Evolutionary conservation across 2,797 vertebrate genomes (phyloP), one percentile per base, ranked within the genome.

Genomic region (Hypotaenidia philippensis): DNA sequence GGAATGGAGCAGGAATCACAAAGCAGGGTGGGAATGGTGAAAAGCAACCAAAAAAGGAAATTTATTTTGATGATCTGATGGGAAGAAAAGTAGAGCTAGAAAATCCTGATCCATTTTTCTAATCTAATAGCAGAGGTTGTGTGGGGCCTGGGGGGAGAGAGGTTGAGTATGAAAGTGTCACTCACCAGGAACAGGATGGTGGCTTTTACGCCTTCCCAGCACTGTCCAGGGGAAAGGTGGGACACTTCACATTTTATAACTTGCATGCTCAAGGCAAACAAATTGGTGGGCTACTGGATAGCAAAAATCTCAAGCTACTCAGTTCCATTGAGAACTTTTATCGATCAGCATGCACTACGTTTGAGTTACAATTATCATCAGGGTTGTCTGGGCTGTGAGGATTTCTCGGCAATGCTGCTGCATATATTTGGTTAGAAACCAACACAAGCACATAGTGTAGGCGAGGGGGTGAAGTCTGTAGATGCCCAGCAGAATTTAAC

Each of bases 171-270:
- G 5, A 52, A 45, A 18, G 7, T 76, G 45, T 65, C 63, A 32
- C 47, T 72, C 34, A 21, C 23, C n/a, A 27, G 4, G 38, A 38
- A 29, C 50, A 72, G 29, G 29, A 18, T 0, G 0, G 9, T 29
- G 56, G 31, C 40, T 82, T 64, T 83, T 27, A 7, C 20, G 49
- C 26, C 47, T 76, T 8, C 41, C 26, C 1, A 6, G 8, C 16
- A 19, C 17, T 64, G 45, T 40, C 12, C 26, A 32, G 32, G 41
- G 40, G 27, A 63, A 41, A 66, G 25, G 20, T 29, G 59, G n/a
- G 55, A 47, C n/a, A 25, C 14, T 87, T 68, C 16, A 12, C 22
- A 12, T 66, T 91, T n/a, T 52, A 69, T 49, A 65, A 55, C 23
- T 76, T 89, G 21, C 17, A 19, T 26, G 6, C 18, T 79, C 3